Evolutionary conservation across 2,113 vertebrate genomes (phyloP), one percentile per base, ranked within the genome.

Genomic region (Aspiorhynchus laticeps): DNA sequence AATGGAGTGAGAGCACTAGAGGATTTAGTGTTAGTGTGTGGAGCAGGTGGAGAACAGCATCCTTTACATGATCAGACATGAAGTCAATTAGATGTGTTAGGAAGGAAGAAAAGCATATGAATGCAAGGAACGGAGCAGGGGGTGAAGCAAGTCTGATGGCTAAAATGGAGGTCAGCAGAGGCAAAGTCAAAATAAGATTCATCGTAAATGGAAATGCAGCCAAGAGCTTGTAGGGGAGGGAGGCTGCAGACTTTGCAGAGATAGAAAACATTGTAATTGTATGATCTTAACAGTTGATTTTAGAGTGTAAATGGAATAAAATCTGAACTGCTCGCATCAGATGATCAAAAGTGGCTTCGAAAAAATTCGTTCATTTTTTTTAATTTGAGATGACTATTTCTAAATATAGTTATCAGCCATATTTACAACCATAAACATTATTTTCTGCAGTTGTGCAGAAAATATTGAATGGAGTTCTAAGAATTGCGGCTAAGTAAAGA

Each of bases 1-100:
- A 96, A 95, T 96, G 94, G 95, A 95, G 95, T 94, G 95, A 94
- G 93, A 95, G 92, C 95, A 93, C 93, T 90, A 88, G 95, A 95
- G 95, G 92, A 93, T 95, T 94, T 88, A 93, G 94, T 95, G 95
- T 95, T 95, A 94, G 86, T 76, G 91, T 90, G 92, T 91, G 93
- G 93, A 95, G 94, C 93, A 95, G 94, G 94, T 95, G 94, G 93
- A 94, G 92, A 93, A 84, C 91, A 91, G 91, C 85, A 91, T 92
- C 90, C 88, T 89, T 89, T 93, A 94, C 95, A 94, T 95, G 95
- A 95, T 93, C 94, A 93, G 95, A 92, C 95, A 94, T 93, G 93
- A 95, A 95, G 94, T 94, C 94, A 95, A 95, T 95, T 95, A 95
- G 92, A 94, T 88, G 94, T 94, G 94, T 94, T 93, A 94, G 93